These are phyloP conservation scores for Cardinalis cardinalis DNA, from an alignment of 2,113 vertebrate species.

Conservation along the genomic window DNA sequence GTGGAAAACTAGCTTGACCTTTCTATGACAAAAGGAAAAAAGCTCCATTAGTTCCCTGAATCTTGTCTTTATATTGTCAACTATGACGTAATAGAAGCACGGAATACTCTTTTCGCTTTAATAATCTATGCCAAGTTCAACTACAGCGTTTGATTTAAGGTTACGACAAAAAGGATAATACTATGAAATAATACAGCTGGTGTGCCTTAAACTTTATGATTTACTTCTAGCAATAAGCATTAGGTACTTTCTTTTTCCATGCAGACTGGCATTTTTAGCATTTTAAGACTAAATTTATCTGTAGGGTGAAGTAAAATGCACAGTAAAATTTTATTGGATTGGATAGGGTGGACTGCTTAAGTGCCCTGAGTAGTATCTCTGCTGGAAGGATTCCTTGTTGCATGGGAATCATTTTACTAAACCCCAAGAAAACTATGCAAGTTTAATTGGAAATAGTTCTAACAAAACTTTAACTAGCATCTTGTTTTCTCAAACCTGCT, in stretches of 20 bases:
- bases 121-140: conserved; percentile 69
- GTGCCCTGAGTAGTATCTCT: background rate
- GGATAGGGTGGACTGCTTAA: background rate
- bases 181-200: conserved; percentile 48
- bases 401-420: conserved; percentile 3
- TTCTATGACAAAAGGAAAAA: conserved; percentile 72
- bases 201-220: conserved; percentile 24
- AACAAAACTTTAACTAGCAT: background rate
- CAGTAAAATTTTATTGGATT: conserved; percentile 42
- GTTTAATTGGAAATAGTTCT: background rate
- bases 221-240: conserved; percentile 27
- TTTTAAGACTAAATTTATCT: conserved; percentile 49
- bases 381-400: background rate
- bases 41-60: conserved; percentile 67
- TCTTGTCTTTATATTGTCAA: conserved; percentile 71
- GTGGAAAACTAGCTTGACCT: conserved; percentile 78
- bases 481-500: background rate
- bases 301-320: background rate
- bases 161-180: conserved; percentile 51
- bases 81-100: conserved; percentile 71
- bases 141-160: conserved; percentile 41
- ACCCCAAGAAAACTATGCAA: background rate
- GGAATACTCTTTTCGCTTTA: conserved; percentile 63
- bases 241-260: conserved; percentile 32
- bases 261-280: conserved; percentile 25